Percentiles rank a stretch among this genome's conserved stretches.
phyloP scores from a whole-genome alignment of 2,888 invertebrate species.

The Pyrocoelia pectoralis region DNA sequence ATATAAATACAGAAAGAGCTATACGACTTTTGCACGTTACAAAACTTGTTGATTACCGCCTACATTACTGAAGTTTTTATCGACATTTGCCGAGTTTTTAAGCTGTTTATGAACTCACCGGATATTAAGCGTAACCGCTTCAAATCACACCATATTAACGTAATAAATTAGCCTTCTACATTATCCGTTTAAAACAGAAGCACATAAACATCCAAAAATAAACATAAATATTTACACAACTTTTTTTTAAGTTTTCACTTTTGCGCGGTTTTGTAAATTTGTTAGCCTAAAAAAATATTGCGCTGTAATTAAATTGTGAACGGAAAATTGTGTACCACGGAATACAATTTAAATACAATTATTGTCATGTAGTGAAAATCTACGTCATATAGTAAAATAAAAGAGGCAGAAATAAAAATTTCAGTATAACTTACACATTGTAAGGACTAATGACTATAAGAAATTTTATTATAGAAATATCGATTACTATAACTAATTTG shows the following conservation, averaged over 20 bases:
- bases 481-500: neutral
- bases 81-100: slow-evolving; percentile 11
- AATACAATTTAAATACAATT: too few species aligned
- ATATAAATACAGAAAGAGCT: slow-evolving; percentile 13
- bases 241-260: neutral
- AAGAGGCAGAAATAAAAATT: too few species aligned
- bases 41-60: slow-evolving; percentile 34
- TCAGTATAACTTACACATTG: too few species aligned
- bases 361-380: too few species aligned
- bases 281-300: too few species aligned
- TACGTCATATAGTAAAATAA: too few species aligned
- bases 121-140: slow-evolving; percentile 15
- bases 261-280: neutral
- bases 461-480: neutral
- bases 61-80: slow-evolving; percentile 17
- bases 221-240: slow-evolving; percentile 3
- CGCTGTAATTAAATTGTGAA: too few species aligned
- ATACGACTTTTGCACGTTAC: slow-evolving; percentile 19
- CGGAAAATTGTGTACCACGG: too few species aligned
- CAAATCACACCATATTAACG: slow-evolving; percentile 10
- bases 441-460: too few species aligned
- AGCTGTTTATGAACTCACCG: slow-evolving; percentile 13
- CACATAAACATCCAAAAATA: neutral
- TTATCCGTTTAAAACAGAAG: slow-evolving; percentile 6
- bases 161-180: neutral